These are phyloP conservation scores for Brachyhypopomus occidentalis DNA, from an alignment of 2,113 vertebrate species.

Conservation along the genomic window DNA sequence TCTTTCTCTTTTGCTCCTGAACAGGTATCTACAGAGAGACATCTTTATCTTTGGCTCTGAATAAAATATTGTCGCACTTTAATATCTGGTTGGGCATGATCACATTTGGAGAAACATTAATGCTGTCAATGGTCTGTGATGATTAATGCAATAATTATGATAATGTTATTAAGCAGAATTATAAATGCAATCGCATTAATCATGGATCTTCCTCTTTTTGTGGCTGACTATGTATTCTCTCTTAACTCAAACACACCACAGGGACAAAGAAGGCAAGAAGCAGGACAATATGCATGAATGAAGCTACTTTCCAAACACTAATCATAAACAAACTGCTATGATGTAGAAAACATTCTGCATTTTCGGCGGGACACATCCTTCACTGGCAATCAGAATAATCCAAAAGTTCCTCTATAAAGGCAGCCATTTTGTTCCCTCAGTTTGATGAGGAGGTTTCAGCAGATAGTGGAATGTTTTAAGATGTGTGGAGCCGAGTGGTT, in stretches of 20 bases:
- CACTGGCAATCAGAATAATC: conserved; percentile 11
- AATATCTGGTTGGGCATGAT: conserved; percentile 53
- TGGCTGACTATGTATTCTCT: conserved; percentile 46
- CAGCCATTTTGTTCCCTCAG: conserved; percentile 21
- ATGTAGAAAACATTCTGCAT: conserved; percentile 21
- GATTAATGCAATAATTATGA: conserved; percentile 70
- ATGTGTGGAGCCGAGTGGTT: conserved; percentile 35
- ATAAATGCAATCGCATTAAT: conserved; percentile 69
- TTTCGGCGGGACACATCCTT: conserved; percentile 27
- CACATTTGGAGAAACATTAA: conserved; percentile 60
- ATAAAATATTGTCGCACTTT: conserved; percentile 49
- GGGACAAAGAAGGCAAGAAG: conserved; percentile 39
- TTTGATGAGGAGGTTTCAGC: neutral
- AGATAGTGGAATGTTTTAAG: conserved; percentile 32
- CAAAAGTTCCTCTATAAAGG: conserved; percentile 7
- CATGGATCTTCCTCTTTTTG: conserved; percentile 55
- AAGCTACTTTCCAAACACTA: neutral
- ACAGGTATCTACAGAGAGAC: conserved; percentile 60
- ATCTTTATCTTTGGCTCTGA: conserved; percentile 55
- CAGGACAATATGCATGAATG: conserved; percentile 23
- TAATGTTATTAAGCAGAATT: conserved; percentile 68
- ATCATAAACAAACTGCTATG: conserved; percentile 15
- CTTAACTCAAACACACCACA: conserved; percentile 34
- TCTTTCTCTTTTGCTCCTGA: conserved; percentile 45
- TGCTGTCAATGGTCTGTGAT: conserved; percentile 60